These are phyloP conservation scores for Amazona guildingii DNA, from an alignment of 2,113 vertebrate genomes.

Conservation along the genomic window DNA sequence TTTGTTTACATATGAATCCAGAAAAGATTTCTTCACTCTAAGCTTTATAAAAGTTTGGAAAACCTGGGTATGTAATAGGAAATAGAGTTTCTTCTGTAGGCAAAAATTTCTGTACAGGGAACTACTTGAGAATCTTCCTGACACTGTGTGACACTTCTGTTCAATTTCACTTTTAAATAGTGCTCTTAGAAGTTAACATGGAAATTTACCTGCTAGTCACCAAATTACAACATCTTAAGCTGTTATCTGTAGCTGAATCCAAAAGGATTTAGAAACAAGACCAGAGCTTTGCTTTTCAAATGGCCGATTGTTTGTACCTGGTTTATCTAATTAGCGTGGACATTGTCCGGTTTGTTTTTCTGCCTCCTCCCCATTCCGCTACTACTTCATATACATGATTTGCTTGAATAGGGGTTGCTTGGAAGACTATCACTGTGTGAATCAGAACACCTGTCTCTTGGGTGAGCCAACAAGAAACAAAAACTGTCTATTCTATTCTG, in stretches of 20 bases:
- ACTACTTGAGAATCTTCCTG: neutral
- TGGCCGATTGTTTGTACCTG: neutral
- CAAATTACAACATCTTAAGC: neutral
- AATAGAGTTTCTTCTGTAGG: neutral
- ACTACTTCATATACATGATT: neutral
- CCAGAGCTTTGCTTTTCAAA: neutral
- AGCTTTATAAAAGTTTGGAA: neutral
- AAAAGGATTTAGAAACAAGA: neutral
- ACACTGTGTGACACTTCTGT: neutral
- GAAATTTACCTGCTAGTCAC: neutral
- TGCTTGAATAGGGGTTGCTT: neutral
- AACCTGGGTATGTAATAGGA: neutral
- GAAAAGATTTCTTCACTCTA: neutral
- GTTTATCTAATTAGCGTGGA: neutral
- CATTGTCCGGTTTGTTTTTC: neutral
- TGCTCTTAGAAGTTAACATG: neutral
- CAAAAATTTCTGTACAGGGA: neutral
- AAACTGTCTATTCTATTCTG: neutral
- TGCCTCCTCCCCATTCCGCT: neutral
- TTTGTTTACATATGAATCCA: neutral
- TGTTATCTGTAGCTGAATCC: neutral
- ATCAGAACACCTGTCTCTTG: neutral
- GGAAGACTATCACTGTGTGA: neutral
- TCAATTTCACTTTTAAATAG: neutral
- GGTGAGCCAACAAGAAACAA: neutral